Conservation (phyloP, 2,797 vertebrate genomes). For the Sparidentex hasta region DNA sequence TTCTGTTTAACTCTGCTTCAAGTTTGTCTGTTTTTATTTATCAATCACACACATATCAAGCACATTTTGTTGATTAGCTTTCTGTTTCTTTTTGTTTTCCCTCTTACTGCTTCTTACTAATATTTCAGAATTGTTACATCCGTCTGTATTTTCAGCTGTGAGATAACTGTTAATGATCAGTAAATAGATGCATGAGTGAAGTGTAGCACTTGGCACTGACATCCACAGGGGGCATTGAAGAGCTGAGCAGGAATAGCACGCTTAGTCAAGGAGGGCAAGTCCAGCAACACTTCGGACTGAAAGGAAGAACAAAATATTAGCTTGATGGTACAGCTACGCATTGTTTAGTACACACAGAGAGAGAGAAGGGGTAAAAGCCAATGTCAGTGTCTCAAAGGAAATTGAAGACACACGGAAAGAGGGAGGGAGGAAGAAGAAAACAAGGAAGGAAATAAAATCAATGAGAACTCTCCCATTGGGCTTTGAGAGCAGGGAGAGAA, state of each 20-base stretch:
- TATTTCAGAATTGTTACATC: not conserved
- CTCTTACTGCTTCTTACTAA: not conserved
- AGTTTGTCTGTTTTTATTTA: not conserved
- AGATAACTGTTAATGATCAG: not conserved
- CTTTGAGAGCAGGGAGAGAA: conserved; percentile 11
- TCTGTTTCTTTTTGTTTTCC: not conserved
- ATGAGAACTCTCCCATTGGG: conserved; percentile 36
- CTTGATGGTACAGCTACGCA: not conserved
- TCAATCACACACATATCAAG: no score
- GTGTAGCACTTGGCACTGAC: conserved; percentile 70
- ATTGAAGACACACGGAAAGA: conserved; percentile 20
- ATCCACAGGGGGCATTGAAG: conserved; percentile 78
- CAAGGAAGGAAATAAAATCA: conserved; percentile 43
- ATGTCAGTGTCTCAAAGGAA: conserved; percentile 38
- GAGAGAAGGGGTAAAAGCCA: not conserved
- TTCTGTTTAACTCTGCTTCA: conserved; percentile 1
- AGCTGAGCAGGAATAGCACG: conserved; percentile 71
- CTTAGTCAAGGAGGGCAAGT: conserved; percentile 50
- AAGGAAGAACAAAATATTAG: conserved; percentile 23
- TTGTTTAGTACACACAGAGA: not conserved
- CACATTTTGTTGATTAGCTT: not conserved
- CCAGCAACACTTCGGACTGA: conserved; percentile 70
- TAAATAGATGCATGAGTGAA: not conserved
- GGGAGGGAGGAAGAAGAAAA: not conserved
- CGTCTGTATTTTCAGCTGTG: not conserved